These are phyloP conservation scores for Norana najaformis DNA, from an alignment of 2,888 invertebrate genomes.

Conservation along the genomic window DNA sequence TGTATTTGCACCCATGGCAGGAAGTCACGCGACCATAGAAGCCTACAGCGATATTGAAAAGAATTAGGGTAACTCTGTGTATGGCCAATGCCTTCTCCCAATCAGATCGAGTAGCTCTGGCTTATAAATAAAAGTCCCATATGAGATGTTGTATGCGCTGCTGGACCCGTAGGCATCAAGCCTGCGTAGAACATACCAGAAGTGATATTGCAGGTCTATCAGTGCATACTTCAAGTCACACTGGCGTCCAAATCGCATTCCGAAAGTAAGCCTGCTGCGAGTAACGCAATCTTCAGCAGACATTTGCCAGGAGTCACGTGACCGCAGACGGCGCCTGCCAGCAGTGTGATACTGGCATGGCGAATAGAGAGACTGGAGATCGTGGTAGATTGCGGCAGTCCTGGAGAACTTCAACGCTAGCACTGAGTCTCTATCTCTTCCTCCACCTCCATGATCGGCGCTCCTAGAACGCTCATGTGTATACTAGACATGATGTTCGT, in stretches of 20 bases:
- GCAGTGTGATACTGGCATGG: neutral
- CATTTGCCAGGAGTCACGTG: neutral
- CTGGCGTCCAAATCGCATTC: neutral
- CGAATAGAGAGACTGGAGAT: neutral
- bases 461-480: neutral
- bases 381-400: constrained; percentile 1
- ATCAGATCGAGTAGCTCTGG: neutral
- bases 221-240: neutral
- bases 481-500: constrained; percentile 4
- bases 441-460: constrained; percentile 17
- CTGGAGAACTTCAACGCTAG: no score
- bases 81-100: neutral
- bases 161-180: neutral
- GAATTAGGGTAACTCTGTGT: no score
- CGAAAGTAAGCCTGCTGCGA: neutral
- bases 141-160: neutral
- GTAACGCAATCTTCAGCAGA: neutral
- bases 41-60: no score
- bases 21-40: no score
- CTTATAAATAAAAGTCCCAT: neutral
- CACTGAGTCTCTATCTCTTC: neutral
- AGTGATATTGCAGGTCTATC: neutral
- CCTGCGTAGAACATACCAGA: neutral
- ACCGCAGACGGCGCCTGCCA: neutral
- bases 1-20: no score